Percentiles rank a stretch among this genome's conserved stretches.
These are phyloP conservation scores for Scelioninae gen. 1 DNA, from an alignment of 2,888 invertebrate genomes.

Conservation along the genomic window DNA sequence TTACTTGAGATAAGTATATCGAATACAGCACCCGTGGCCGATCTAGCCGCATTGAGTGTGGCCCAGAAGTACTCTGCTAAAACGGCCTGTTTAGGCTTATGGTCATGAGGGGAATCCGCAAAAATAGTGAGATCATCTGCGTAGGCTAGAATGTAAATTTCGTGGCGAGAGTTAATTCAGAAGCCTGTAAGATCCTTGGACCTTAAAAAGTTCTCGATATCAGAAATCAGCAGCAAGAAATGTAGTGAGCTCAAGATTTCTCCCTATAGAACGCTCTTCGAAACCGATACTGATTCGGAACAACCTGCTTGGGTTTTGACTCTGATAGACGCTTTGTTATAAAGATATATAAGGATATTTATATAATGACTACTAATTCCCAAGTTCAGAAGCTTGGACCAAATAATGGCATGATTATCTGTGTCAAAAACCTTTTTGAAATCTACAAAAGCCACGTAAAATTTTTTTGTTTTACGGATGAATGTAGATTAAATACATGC, in stretches of 20 bases:
- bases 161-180: not conserved
- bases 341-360: not conserved
- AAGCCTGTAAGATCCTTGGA: not conserved
- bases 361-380: not conserved
- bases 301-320: not conserved
- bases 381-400: not conserved
- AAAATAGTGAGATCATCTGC: not conserved
- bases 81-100: too few relatives aligned
- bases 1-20: not conserved
- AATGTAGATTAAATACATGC: not conserved
- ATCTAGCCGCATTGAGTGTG: not conserved
- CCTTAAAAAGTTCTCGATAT: not conserved
- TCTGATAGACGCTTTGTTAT: slow-evolving; percentile 1
- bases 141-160: not conserved
- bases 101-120: not conserved
- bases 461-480: not conserved
- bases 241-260: too few relatives aligned
- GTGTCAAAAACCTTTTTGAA: not conserved
- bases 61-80: too few relatives aligned
- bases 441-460: not conserved
- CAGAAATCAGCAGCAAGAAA: not conserved
- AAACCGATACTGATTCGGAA: not conserved
- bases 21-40: not conserved
- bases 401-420: not conserved
- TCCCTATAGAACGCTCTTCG: not conserved